Base-by-base conservation (phyloP, 2,113 vertebrate species). In the Cololabis saira region DNA sequence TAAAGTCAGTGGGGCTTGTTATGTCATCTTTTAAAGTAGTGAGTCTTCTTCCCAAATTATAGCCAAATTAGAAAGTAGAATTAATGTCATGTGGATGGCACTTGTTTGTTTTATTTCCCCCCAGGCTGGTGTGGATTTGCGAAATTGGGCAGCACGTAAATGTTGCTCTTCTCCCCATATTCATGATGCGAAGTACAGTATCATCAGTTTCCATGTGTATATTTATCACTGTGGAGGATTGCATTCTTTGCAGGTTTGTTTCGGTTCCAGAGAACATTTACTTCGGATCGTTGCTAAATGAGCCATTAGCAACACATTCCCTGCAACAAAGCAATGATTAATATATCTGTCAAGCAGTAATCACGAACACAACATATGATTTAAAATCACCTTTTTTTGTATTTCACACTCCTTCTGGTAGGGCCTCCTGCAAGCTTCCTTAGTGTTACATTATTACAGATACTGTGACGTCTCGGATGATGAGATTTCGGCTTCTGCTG, bases 231-330 rank as follows among this genome's bases (percentile, higher is more conserved):
- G 6, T 37, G 7, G 18, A 47, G 16, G 44, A 47, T 18, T 17
- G 19, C 27, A 4, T 45, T 27, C 33, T 13, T 10, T 15, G 18
- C 18, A 5, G 16, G 33, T 3, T n/a, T 50, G 14, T 42, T 21
- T 4, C 9, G 10, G 13, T 22, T 6, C 12, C 0, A 6, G 14
- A 27, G 12, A 43, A 43, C 33, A 43, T 12, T 43, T 1, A 27
- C 6, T 10, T 49, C 3, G 0, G 17, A 14, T n/a, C 37, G 30
- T 49, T 24, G 41, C 56, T 24, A 22, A 48, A 15, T 21, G 0
- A 6, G 19, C 21, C 16, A 27, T 64, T 64, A 64, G 40, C 37
- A 27, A 64, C 61, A 18, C 49, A 43, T 64, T 52, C 37, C 61
- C 16, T 9, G 21, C 9, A 52, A 10, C 3, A 14, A 53, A 13